These are phyloP conservation scores for Tenthredo scrophulariae DNA, from an alignment of 2,888 invertebrate species.

Conservation along the genomic window DNA sequence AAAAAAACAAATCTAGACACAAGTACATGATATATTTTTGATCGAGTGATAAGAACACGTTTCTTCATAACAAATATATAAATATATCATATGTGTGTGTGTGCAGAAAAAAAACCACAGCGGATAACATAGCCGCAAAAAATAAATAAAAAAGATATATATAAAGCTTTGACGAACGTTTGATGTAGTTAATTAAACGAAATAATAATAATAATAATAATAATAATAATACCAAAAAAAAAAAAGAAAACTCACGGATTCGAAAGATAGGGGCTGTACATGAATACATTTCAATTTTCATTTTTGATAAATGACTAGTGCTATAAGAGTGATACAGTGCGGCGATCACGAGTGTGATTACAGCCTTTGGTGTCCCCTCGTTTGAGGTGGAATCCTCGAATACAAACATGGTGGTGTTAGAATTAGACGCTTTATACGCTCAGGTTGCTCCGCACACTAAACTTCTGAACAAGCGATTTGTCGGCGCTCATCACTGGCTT, in stretches of 20 bases:
- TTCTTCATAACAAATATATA: background rate
- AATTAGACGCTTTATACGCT: constrained; percentile 89
- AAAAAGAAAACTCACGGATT: background rate
- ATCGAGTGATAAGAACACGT: constrained; percentile 4
- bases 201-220: background rate
- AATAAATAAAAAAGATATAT: background rate
- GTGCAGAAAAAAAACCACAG: background rate
- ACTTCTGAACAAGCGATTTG: constrained; percentile 94
- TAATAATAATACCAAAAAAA: background rate
- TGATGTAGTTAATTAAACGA: background rate
- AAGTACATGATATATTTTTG: background rate
- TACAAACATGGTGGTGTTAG: constrained; percentile 85
- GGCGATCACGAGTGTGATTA: constrained; percentile 41
- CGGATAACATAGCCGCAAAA: background rate
- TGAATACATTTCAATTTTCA: background rate
- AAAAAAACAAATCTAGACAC: background rate
- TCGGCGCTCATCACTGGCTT: constrained; percentile 94
- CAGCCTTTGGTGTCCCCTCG: constrained; percentile 19
- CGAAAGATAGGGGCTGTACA: background rate
- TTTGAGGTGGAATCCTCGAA: constrained; percentile 24
- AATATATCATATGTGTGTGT: background rate
- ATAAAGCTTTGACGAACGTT: background rate
- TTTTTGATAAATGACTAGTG: constrained; percentile 45
- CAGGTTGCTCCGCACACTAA: constrained; percentile 92
- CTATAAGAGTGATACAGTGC: constrained; percentile 35